Percentiles rank a stretch among this genome's conserved stretches.
Conservation (phyloP, 2,113 vertebrate genomes). For the Indicator indicator region DNA sequence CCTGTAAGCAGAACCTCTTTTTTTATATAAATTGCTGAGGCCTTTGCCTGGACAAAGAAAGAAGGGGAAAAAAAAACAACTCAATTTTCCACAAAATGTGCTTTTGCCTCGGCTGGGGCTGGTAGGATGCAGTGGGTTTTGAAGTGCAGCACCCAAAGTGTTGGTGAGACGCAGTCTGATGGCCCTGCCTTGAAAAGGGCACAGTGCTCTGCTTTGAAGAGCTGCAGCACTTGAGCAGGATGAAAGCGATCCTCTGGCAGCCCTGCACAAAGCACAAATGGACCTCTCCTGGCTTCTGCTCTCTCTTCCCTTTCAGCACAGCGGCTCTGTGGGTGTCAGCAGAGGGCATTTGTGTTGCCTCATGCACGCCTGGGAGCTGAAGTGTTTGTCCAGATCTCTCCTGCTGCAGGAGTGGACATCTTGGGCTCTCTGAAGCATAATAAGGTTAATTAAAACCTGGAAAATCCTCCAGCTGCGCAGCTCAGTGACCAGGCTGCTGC, state of each 20-base stretch:
- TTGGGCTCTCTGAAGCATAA: not conserved
- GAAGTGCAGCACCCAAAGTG: not conserved
- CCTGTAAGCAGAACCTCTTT: not conserved
- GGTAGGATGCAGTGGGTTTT: not conserved
- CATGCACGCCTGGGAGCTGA: not conserved
- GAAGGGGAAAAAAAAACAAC: not conserved
- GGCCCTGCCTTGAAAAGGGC: conserved; percentile 38
- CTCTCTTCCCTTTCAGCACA: not conserved
- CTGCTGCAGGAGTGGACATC: not conserved
- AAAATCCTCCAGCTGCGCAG: not conserved
- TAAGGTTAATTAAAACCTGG: not conserved
- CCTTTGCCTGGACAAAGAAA: not conserved
- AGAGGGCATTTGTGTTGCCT: not conserved
- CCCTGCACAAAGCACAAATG: not conserved
- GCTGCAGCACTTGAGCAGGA: conserved; percentile 32
- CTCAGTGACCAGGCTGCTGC: not conserved
- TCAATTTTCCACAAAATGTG: conserved; percentile 58
- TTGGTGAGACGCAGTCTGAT: not conserved
- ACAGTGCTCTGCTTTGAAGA: conserved; percentile 39
- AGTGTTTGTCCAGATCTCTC: conserved; percentile 28
- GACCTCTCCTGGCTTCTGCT: not conserved
- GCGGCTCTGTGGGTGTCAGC: not conserved
- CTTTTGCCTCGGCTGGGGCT: not conserved
- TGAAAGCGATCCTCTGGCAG: conserved; percentile 28
- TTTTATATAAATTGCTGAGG: not conserved